Percentiles rank a stretch among this genome's conserved stretches.
These are phyloP conservation scores for Acanthosepion lycidas DNA, from an alignment of 2,888 invertebrate genomes.

Conservation along the genomic window DNA sequence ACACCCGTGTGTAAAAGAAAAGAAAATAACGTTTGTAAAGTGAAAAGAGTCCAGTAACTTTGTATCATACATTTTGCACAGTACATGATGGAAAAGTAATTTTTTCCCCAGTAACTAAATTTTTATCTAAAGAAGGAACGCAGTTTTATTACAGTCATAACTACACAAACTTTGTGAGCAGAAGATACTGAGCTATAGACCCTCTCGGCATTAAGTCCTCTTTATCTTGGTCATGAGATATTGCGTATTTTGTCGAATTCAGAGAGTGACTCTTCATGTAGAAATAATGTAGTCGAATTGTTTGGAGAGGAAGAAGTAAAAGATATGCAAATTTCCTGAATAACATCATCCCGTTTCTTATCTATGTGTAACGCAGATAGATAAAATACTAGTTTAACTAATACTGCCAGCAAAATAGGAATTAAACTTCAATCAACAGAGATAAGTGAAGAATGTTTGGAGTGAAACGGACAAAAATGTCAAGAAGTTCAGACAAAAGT, in stretches of 20 bases:
- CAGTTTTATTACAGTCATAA: too few species aligned
- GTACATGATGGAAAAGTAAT: too few species aligned
- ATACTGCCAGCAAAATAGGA: constrained; percentile 18
- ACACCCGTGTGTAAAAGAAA: too few species aligned
- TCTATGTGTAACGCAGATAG: not conserved
- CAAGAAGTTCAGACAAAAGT: not conserved
- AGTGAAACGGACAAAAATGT: not conserved
- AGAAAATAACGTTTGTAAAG: too few species aligned
- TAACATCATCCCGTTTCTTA: not conserved
- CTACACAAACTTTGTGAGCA: not conserved
- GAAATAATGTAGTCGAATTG: not conserved
- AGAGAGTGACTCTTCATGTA: not conserved
- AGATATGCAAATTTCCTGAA: not conserved
- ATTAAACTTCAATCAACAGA: not conserved
- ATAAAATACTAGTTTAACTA: constrained; percentile 9
- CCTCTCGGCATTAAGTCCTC: not conserved
- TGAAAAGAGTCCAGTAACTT: too few species aligned
- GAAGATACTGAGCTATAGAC: not conserved
- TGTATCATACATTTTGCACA: too few species aligned
- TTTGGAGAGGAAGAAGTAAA: not conserved
- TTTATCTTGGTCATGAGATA: not conserved
- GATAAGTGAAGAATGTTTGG: not conserved
- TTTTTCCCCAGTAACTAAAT: too few species aligned
- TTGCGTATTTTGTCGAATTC: not conserved
- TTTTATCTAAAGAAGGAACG: too few species aligned